Base-by-base conservation (phyloP, 2,113 vertebrate genomes). In the Cricetomys ansorgei region DNA sequence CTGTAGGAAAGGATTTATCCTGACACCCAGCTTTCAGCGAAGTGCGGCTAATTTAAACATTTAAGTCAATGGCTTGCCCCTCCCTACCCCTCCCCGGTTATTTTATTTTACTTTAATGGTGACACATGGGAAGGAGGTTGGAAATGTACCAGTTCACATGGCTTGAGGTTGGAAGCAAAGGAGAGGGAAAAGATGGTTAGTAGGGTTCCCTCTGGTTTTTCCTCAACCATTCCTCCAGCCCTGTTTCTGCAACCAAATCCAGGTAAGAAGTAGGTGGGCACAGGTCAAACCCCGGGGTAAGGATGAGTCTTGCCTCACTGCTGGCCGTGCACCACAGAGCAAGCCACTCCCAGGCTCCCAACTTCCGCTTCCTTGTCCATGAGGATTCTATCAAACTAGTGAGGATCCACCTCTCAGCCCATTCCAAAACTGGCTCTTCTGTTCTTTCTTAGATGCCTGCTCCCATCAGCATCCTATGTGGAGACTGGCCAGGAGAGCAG, bases 1-100 rank as follows among this genome's bases (percentile, higher is more conserved):
- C 89, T 88, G 92, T 53, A 94, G 92, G 76, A 96, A 97, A 64
- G 53, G 97, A 96, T 98, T 97, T 97, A 97, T 92, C 94, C 97
- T 31, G 31, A 93, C n/a, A 37, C 83, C 34, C 75, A n/a, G 96
- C 95, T 98, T 97, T 95, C 98, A 89, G 96, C 95, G 91, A 97
- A 97, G 89, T n/a, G 84, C 96, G 37, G 97, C 97, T 98, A 97
- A 98, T 98, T 98, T 90, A 96, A 96, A 97, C 64, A 2, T 40
- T 94, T 92, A 95, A 96, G 62, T 84, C 97, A 95, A 97, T 62
- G 25, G 50, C 62, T 97, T 9, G 27, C 88, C 95, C 93, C 94
- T 92, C 64, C 79, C 59, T 31, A 11, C 6, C 21, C 70, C 92
- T 88, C 70, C 48, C 69, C 37, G 12, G 87, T 29, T 84, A 94